Percentiles rank a stretch among this genome's conserved stretches.
These are phyloP conservation scores for Sylvilagus floridanus DNA, from an alignment of 2,797 vertebrate genomes.

Conservation along the genomic window DNA sequence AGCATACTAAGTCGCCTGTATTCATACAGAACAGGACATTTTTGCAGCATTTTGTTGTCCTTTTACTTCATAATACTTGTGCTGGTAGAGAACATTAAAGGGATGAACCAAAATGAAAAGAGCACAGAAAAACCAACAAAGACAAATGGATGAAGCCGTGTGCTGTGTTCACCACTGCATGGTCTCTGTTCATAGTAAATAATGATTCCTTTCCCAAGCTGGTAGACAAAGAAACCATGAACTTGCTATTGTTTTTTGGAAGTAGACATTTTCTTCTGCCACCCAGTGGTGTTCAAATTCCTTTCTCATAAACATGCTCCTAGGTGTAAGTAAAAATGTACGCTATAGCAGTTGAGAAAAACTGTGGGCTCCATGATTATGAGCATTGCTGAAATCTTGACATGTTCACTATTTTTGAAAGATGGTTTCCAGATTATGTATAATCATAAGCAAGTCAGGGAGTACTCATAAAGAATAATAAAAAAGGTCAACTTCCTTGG, in stretches of 20 bases:
- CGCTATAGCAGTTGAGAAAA: not conserved
- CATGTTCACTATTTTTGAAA: not conserved
- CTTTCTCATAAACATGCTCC: not conserved
- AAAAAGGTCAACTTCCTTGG: not conserved
- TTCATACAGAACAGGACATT: slow-evolving; percentile 17
- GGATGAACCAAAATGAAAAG: not conserved
- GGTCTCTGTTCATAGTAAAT: not conserved
- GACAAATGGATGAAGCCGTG: not conserved
- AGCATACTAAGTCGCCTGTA: not conserved
- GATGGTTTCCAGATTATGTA: slow-evolving; percentile 32
- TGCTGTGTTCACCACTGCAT: not conserved
- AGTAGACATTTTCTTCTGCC: not conserved
- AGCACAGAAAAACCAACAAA: not conserved
- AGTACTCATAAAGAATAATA: slow-evolving; percentile 34
- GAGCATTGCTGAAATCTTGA: not conserved
- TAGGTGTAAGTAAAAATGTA: not conserved
- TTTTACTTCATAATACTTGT: slow-evolving; percentile 19
- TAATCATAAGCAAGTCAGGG: not conserved
- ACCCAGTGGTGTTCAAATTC: not conserved
- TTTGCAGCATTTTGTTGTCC: slow-evolving; percentile 8
- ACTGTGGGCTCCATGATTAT: not conserved
- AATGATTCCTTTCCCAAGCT: not conserved
- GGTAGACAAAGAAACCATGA: not conserved
- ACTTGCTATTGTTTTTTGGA: not conserved
- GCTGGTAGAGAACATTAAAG: not conserved